phyloP scores from a whole-genome alignment of 2,113 vertebrate genomes.

The Anolis carolinensis region DNA sequence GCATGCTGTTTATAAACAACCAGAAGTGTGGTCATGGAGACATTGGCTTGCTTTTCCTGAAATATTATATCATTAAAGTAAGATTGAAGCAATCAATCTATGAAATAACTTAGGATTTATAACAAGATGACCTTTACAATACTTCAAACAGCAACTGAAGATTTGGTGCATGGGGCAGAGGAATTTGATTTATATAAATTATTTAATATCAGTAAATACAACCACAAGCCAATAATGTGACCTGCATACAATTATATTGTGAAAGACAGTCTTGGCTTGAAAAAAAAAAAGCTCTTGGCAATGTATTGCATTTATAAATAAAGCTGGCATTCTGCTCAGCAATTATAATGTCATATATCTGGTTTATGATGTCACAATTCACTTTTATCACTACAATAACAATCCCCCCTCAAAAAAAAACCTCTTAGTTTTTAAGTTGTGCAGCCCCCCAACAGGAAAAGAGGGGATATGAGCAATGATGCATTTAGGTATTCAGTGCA shows the following conservation, averaged over 20 bases:
- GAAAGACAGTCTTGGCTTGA: neutral
- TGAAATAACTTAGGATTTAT: neutral
- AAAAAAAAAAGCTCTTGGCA: neutral
- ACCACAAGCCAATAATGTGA: neutral
- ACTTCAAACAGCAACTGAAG: neutral
- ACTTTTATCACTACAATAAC: too few species aligned
- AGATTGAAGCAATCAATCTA: neutral
- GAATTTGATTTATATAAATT: accelerated
- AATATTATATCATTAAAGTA: neutral
- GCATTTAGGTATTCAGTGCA: too few species aligned
- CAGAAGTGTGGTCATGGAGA: neutral
- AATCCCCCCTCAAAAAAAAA: too few species aligned
- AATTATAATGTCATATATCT: too few species aligned
- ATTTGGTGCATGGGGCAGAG: too few species aligned
- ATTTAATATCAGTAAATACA: neutral
- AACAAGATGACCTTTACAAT: neutral
- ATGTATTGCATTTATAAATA: neutral
- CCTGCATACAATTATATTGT: neutral
- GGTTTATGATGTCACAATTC: too few species aligned
- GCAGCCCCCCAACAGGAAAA: too few species aligned
- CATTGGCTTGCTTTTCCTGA: neutral
- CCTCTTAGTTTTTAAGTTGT: too few species aligned
- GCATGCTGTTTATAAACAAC: accelerated
- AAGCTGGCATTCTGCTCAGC: neutral
- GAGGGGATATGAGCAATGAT: too few species aligned